These are phyloP conservation scores for Pentalonia nigronervosa DNA, from an alignment of 1,140 invertebrate genomes.

Conservation along the genomic window DNA sequence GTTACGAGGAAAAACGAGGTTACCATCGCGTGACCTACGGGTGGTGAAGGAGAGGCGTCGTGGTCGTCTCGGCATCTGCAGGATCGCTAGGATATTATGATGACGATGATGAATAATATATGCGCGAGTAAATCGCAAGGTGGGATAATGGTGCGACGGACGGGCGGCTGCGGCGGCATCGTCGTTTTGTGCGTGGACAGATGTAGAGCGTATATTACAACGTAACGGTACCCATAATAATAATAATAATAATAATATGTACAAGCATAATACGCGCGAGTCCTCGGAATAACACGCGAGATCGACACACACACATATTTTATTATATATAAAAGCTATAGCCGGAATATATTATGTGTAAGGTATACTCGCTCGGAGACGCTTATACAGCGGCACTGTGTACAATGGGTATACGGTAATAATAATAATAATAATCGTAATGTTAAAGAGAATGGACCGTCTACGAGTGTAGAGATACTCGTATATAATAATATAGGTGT, in stretches of 20 bases:
- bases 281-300: not conserved
- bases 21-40: not conserved
- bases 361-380: too few relatives aligned
- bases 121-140: not conserved
- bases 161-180: too few relatives aligned
- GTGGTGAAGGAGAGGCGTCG: too few relatives aligned
- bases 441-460: constrained; percentile 6
- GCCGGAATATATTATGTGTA: not conserved
- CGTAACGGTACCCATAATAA: not conserved
- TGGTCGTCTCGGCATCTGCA: not conserved
- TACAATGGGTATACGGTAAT: constrained; percentile 1
- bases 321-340: not conserved
- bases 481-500: too few relatives aligned
- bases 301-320: not conserved
- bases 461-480: not conserved
- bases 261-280: not conserved
- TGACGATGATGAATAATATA: not conserved
- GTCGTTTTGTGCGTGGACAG: not conserved
- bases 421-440: not conserved
- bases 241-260: not conserved
- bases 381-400: too few relatives aligned
- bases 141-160: not conserved
- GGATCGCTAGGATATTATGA: not conserved
- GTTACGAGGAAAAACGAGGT: not conserved
- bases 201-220: constrained; percentile 15